Conservation (phyloP, 1,140 invertebrate species). For the Cryptotermes secundus region DNA sequence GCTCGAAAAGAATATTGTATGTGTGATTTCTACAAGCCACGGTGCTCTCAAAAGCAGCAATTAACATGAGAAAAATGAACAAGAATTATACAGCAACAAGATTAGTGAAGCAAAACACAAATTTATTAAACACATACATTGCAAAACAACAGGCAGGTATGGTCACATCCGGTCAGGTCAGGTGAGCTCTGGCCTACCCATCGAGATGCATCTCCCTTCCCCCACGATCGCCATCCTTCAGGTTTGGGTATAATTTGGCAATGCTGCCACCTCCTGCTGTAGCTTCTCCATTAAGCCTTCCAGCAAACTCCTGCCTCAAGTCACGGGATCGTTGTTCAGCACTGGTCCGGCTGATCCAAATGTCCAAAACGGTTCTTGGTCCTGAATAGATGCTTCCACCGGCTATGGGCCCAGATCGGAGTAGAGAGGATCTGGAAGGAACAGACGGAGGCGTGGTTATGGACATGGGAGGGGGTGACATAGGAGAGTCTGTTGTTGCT, state of each 20-base stretch:
- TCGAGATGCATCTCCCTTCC: conserved; percentile 27
- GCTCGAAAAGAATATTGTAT: not conserved
- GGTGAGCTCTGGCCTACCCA: conserved; percentile 21
- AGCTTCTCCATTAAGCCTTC: conserved; percentile 60
- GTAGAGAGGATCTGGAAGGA: conserved; percentile 23
- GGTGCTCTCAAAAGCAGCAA: not conserved
- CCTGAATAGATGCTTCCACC: conserved; percentile 41
- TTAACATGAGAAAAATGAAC: not conserved
- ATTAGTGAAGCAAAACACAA: not conserved
- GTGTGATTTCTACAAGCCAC: not conserved
- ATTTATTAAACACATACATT: not conserved
- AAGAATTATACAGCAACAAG: not conserved
- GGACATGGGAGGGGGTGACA: conserved; percentile 65
- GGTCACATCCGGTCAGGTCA: not conserved
- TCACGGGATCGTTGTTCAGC: conserved; percentile 31
- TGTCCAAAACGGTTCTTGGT: conserved; percentile 63
- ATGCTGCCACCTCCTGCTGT: conserved; percentile 49
- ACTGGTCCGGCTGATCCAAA: conserved; percentile 54
- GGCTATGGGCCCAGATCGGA: conserved; percentile 34
- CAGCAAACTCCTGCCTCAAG: conserved; percentile 72
- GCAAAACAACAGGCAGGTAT: not conserved
- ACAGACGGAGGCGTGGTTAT: conserved; percentile 44
- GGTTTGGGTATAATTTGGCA: conserved; percentile 77
- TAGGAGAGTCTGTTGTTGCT: conserved; percentile 78
- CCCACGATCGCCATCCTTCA: conserved; percentile 52